A percentile compares a stretch with the other conserved stretches of the same genome.
These are phyloP conservation scores for Pholis gunnellus DNA, from an alignment of 2,113 vertebrate genomes.

Conservation along the genomic window DNA sequence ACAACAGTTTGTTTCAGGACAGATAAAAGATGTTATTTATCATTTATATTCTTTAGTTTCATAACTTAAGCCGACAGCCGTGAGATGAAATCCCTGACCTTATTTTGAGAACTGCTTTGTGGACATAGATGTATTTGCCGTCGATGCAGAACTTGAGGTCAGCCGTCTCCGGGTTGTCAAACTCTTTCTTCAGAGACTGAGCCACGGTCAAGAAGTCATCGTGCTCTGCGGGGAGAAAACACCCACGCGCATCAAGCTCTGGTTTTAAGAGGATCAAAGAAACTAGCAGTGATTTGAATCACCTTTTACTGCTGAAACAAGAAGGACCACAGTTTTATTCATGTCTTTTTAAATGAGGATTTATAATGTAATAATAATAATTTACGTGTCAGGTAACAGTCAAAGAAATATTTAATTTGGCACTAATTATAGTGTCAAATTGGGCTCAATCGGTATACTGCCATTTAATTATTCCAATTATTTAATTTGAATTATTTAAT, in stretches of 20 bases:
- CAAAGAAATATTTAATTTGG: not conserved
- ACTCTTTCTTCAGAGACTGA: conserved; percentile 95
- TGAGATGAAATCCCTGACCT: conserved; percentile 82
- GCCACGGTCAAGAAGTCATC: conserved; percentile 97
- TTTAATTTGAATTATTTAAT: not conserved
- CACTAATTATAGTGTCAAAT: not conserved
- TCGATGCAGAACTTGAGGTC: conserved; percentile 96
- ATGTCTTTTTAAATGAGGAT: not conserved
- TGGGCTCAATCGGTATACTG: not conserved
- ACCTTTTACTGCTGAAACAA: not conserved
- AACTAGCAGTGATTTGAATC: not conserved
- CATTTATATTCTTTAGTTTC: not conserved
- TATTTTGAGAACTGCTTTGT: conserved; percentile 98
- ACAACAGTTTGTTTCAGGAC: not conserved
- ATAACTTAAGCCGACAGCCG: not conserved
- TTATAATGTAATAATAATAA: not conserved
- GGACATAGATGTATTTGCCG: conserved; percentile 95
- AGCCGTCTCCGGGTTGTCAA: conserved; percentile 96
- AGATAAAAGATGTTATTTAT: not conserved
- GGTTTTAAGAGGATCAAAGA: not conserved
- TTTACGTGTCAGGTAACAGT: not conserved
- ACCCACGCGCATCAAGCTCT: not conserved
- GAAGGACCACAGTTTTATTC: not conserved
- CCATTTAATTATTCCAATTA: not conserved
- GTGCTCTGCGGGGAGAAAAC: conserved; percentile 84